These are phyloP conservation scores for Nebria brevicollis DNA, from an alignment of 2,888 invertebrate species.

Conservation along the genomic window DNA sequence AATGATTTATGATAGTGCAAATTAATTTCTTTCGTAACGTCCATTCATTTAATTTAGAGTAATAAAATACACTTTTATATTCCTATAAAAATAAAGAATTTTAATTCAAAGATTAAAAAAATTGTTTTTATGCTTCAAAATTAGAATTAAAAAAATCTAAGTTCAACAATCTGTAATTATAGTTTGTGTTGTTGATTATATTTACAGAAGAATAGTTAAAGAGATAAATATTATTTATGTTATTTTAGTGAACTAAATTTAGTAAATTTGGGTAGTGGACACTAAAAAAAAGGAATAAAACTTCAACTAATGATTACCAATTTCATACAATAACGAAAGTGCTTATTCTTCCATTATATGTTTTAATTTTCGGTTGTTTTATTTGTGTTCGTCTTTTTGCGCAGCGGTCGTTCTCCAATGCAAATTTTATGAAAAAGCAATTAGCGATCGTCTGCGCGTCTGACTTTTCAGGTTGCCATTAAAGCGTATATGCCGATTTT, in stretches of 20 bases:
- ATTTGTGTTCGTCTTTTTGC: constrained; percentile 7
- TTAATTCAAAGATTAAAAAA: neutral
- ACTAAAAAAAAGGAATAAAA: neutral
- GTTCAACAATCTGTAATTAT: neutral
- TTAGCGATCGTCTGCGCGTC: constrained; percentile 2
- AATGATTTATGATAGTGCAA: neutral
- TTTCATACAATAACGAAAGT: constrained; percentile 13
- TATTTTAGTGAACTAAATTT: neutral
- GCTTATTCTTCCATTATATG: neutral
- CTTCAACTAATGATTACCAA: constrained; percentile 4
- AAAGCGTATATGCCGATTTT: constrained; percentile 5
- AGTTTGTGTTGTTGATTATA: neutral
- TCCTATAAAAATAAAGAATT: neutral
- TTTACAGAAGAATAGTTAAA: neutral
- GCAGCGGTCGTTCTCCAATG: constrained; percentile 4
- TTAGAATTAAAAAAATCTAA: neutral
- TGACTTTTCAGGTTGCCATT: constrained; percentile 11
- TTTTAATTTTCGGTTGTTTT: constrained; percentile 13
- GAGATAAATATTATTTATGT: neutral
- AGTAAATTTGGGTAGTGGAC: neutral
- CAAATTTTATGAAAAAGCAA: constrained; percentile 30
- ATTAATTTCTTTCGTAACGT: neutral
- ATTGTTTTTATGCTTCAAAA: neutral
- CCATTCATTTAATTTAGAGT: neutral
- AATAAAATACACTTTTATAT: neutral